These are phyloP conservation scores for Siderastrea siderea DNA, from an alignment of 92 coral and sea anemone species.

Conservation along the genomic window DNA sequence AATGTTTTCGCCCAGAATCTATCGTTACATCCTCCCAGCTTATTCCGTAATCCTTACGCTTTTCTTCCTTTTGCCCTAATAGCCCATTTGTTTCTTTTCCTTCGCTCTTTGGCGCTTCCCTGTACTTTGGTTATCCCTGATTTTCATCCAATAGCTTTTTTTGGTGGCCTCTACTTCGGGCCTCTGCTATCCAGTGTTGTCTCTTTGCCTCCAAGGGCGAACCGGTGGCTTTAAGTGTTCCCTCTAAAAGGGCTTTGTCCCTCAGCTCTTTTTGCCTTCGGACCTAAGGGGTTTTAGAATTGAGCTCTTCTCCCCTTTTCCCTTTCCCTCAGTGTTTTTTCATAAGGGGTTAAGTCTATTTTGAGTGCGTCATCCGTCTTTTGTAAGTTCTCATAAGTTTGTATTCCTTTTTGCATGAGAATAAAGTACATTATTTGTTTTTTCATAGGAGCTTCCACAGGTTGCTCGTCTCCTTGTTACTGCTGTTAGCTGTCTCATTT, in stretches of 20 bases:
- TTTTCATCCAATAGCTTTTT: background rate
- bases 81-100: background rate
- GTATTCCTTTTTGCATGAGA: background rate
- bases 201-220: background rate
- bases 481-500: background rate
- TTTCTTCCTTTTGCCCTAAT: conserved; percentile 9
- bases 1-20: conserved; percentile 20
- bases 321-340: too few species aligned
- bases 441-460: conserved; percentile 12
- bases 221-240: background rate
- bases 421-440: too few species aligned
- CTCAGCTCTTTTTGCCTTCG: background rate
- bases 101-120: too few species aligned
- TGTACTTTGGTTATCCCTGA: background rate
- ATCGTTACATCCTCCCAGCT: background rate
- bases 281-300: background rate
- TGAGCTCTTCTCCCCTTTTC: too few species aligned
- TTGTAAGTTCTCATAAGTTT: too few species aligned
- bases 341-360: too few species aligned
- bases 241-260: background rate
- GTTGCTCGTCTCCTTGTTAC: conserved; percentile 31
- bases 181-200: background rate
- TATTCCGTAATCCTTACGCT: conserved; percentile 36
- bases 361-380: too few species aligned
- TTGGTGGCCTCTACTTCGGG: background rate